phyloP scores from a whole-genome alignment of 2,797 vertebrate species.

The Pachyuromys duprasi region DNA sequence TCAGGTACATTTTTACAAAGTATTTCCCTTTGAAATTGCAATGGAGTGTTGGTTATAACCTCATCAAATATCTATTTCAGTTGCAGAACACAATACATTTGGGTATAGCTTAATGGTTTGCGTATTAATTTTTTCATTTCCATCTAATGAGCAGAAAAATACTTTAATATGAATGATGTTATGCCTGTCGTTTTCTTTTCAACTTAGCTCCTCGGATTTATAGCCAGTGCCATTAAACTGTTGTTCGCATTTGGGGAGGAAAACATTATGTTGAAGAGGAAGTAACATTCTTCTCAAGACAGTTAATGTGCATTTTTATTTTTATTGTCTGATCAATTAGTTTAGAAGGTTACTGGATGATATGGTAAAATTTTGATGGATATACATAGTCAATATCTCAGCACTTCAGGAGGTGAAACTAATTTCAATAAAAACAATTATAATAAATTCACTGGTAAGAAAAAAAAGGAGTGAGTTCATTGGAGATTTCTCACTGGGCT shows the following conservation, averaged over 20 bases:
- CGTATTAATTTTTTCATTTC: constrained; percentile 86
- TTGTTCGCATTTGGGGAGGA: constrained; percentile 76
- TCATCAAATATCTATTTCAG: constrained; percentile 75
- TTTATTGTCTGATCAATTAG: constrained; percentile 82
- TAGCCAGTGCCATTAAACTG: constrained; percentile 76
- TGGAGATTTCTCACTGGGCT: constrained; percentile 55
- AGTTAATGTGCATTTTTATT: constrained; percentile 83
- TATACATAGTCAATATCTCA: constrained; percentile 58
- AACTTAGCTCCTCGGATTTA: constrained; percentile 79
- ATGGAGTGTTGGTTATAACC: constrained; percentile 79
- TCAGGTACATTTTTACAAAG: constrained; percentile 79
- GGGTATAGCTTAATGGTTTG: constrained; percentile 84
- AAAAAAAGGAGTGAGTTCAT: constrained; percentile 34
- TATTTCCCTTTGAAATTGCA: constrained; percentile 79
- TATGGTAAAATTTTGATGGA: constrained; percentile 69
- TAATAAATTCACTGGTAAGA: constrained; percentile 63
- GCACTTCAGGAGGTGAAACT: constrained; percentile 64
- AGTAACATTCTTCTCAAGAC: constrained; percentile 70
- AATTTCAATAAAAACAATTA: constrained; percentile 64
- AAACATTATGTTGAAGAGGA: constrained; percentile 67
- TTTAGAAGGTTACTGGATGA: constrained; percentile 76
- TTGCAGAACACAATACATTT: constrained; percentile 76
- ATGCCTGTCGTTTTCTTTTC: constrained; percentile 85
- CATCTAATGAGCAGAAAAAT: constrained; percentile 85
- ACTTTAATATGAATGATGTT: constrained; percentile 85